Evolutionary conservation across 2,797 vertebrate genomes (phyloP), one percentile per base, ranked within the genome.

Genomic region (Aplochiton taeniatus): DNA sequence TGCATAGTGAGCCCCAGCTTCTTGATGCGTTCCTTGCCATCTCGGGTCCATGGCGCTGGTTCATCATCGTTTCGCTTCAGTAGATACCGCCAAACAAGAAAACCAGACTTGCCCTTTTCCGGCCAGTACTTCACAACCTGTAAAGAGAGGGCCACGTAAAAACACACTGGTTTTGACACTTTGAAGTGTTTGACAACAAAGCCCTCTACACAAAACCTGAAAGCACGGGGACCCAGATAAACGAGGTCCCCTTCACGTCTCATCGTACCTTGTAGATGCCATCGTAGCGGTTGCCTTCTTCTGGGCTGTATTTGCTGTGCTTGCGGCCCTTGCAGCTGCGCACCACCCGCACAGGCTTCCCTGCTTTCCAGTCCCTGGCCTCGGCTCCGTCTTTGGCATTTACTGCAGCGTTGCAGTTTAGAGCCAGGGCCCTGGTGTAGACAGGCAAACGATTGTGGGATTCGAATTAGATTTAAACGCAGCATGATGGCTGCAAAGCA

Each of bases 61-160:
- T 99, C 97, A 0, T 94, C 91, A 0, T 99, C 98, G 0, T 99
- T 95, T 53, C 97, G 92, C 76, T 92, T 94, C 1, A 99, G 90
- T 46, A 99, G 79, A 68, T 98, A 99, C 18, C 98, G 88, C 98
- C 98, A 99, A 4, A 99, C 97, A 0, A 99, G 76, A 75, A 98
- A 99, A 4, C 98, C 98, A 0, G 97, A 99, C 63, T 99, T 99
- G 0, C 97, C 98, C 0, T 94, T 98, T 69, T 96, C 97, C 0
- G 97, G 96, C 97, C 97, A 99, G 79, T 99, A 99, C 73, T 97
- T 96, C 19, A 93, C 96, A 0, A 99, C 93, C 97, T 99, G 70
- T 12, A 4, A 18, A 53, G 11, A 47, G 8, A 58, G 17, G 8
- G 13, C 6, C 31, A 31, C 6, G 31, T 31, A 31, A 31, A n/a